These are phyloP conservation scores for Poecilia picta DNA, from an alignment of 2,797 vertebrate species.

Conservation along the genomic window DNA sequence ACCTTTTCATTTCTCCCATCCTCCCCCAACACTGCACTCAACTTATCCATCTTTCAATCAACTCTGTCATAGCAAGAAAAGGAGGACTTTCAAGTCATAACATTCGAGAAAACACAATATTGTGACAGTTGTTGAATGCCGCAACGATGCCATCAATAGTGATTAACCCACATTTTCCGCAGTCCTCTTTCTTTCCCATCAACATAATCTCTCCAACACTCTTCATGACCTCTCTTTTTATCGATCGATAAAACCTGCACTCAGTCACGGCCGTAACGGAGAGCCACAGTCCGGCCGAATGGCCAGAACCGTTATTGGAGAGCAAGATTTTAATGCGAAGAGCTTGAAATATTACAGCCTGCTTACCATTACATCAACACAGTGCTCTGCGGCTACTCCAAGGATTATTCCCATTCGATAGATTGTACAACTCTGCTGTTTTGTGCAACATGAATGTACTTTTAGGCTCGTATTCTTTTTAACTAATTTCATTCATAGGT, in stretches of 20 bases:
- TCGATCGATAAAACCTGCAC: neutral
- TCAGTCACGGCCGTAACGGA: neutral
- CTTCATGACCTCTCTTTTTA: neutral
- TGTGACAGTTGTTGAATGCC: neutral
- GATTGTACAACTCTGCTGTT: neutral
- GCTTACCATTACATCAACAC: neutral
- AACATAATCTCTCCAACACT: neutral
- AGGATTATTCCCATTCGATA: neutral
- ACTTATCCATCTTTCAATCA: neutral
- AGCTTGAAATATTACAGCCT: neutral
- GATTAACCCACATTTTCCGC: neutral
- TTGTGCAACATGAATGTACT: neutral
- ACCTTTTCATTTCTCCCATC: neutral
- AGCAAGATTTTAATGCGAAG: neutral
- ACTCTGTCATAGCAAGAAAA: neutral
- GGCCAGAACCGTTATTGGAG: neutral
- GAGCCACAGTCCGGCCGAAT: neutral
- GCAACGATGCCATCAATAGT: neutral
- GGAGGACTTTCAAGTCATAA: neutral
- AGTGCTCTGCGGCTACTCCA: neutral
- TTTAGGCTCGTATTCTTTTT: neutral
- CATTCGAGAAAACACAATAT: neutral
- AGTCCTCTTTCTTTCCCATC: neutral
- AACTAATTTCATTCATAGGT: neutral
- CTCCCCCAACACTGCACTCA: no score